phyloP scores from a whole-genome alignment of 2,888 invertebrate species.

The Helicoverpa assulta region DNA sequence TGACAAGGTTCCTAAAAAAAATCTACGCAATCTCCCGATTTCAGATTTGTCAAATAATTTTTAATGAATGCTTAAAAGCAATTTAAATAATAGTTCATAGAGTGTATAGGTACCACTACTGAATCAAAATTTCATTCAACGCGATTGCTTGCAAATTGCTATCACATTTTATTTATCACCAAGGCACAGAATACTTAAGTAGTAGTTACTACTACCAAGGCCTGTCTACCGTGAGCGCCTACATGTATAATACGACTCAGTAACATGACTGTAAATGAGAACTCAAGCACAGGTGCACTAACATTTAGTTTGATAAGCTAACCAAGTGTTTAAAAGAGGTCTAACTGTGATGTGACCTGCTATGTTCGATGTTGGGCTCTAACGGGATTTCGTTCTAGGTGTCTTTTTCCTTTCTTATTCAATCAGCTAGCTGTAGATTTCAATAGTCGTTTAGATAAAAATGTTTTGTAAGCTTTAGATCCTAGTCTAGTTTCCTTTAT shows the following conservation, averaged over 20 bases:
- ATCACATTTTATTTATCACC: no score
- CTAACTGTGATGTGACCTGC: background rate
- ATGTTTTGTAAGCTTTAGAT: background rate
- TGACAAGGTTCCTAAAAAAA: no score
- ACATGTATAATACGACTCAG: background rate
- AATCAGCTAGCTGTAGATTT: background rate
- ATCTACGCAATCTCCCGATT: no score
- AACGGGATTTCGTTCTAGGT: background rate
- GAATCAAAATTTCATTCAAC: background rate
- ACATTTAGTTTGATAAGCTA: background rate
- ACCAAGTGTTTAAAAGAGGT: background rate
- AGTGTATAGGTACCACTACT: no score
- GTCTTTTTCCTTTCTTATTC: conserved; percentile 1
- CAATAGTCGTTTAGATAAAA: background rate
- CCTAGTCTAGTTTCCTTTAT: no score
- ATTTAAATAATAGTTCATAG: no score
- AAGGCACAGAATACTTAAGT: no score
- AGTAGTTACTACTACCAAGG: background rate
- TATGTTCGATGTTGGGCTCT: background rate
- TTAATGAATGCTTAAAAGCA: no score
- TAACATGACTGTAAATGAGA: conserved; percentile 1
- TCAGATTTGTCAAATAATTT: no score
- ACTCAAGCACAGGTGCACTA: background rate
- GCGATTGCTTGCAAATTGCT: no score
- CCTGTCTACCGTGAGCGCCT: conserved; percentile 19